Evolutionary conservation across 2,888 invertebrate genomes (phyloP), one percentile per base, ranked within the genome.

Genomic region (Caradrina kadenii): DNA sequence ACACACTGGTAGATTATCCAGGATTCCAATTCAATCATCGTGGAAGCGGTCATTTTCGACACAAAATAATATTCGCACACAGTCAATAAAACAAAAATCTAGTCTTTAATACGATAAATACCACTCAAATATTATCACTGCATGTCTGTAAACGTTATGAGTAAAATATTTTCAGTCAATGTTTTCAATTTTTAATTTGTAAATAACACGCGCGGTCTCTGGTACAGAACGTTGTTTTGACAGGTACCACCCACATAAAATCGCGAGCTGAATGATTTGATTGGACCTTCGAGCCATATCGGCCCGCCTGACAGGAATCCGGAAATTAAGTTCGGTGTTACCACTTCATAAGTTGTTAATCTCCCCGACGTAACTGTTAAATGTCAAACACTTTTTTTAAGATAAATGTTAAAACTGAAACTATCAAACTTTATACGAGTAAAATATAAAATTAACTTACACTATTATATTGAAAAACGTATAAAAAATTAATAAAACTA

Each of bases 1-100:
- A 97, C 96, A 92, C 97, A 97, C 87, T 97, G 97, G 92, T 97
- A 97, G 90, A 97, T 96, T 85, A 97, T 94, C 97, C 97, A 97
- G 90, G 97, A 96, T 90, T 97, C 97, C 90, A 97, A 89, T 90
- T 97, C 97, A 83, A 97, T 96, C 93, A 97, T 96, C 50, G 97
- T 95, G 85, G 96, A 95, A 84, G 96, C 96, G 87, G 96, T 96
- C 96, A 96, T 96, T 88, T 89, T 93, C 83, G 81, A 86, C 88
- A 87, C 85, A 86, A 84, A 83, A 79, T 78, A 81, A 80, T 78
- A 64, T 62, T 82, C 71, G 76, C 74, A 75, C 90, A 90, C 86
- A 89, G 88, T 87, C 86, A 88, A 86, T 86, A 85, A 84, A 85
- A 84, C 76, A 81, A 85, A 84, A 84, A 76, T 85, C 81, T 60